A percentile compares a stretch with the other conserved stretches of the same genome.
phyloP scores from a whole-genome alignment of 2,113 vertebrate species.

The Promerops cafer region DNA sequence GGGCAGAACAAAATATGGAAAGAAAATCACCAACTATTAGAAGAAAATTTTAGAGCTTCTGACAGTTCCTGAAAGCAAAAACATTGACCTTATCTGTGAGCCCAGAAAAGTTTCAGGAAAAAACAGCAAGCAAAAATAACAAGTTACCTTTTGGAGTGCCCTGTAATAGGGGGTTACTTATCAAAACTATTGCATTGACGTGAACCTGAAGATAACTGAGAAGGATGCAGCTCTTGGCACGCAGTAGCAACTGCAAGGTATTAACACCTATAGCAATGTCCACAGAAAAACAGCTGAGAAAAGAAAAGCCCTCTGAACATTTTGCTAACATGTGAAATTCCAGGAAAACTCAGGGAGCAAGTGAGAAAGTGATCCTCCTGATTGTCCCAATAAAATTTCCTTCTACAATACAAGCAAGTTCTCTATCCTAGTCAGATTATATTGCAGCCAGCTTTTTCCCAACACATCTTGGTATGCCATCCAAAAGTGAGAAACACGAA shows the following conservation, averaged over 20 bases:
- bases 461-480: rapidly evolving
- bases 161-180: background rate
- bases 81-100: background rate
- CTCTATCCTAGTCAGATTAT: background rate
- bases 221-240: background rate
- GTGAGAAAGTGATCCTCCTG: background rate
- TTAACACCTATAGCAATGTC: background rate
- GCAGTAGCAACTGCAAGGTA: background rate
- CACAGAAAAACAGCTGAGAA: background rate
- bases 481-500: background rate
- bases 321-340: background rate
- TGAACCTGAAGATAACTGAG: background rate
- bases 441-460: background rate
- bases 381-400: background rate
- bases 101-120: background rate
- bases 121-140: background rate
- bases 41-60: background rate
- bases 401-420: background rate
- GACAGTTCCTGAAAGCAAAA: background rate
- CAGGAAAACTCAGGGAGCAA: background rate
- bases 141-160: rapidly evolving
- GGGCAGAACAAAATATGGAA: background rate
- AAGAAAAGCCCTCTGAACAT: background rate
- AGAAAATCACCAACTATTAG: background rate
- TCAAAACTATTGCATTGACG: background rate